phyloP scores from a whole-genome alignment of 2,797 vertebrate species.

The Pseudopleuronectes americanus region DNA sequence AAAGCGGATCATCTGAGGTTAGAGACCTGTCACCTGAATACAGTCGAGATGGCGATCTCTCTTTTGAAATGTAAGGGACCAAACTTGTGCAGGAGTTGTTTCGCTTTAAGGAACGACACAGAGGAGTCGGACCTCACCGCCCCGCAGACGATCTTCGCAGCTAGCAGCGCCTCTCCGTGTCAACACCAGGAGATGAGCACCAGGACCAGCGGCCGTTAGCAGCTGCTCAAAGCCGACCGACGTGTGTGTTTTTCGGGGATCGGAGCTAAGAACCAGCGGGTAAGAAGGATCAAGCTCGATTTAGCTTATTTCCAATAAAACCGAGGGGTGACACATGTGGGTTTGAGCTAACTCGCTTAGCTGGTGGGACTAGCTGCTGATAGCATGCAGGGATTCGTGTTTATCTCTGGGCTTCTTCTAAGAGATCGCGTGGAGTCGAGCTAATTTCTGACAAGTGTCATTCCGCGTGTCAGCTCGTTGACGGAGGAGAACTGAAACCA shows the following conservation, averaged over 20 bases:
- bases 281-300: not conserved
- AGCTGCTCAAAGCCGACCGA: constrained; percentile 10
- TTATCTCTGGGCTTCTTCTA: constrained; percentile 6
- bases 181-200: constrained; percentile 49
- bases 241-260: not conserved
- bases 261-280: not conserved
- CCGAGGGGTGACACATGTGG: not conserved
- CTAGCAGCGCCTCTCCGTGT: constrained; percentile 28
- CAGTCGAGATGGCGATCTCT: too few relatives aligned
- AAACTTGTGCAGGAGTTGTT: too few relatives aligned
- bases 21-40: too few relatives aligned
- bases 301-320: not conserved
- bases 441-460: too few relatives aligned
- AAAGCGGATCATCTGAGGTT: too few relatives aligned
- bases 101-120: too few relatives aligned
- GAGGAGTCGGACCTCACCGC: fast-evolving
- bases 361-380: constrained; percentile 29
- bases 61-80: too few relatives aligned
- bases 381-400: constrained; percentile 29
- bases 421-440: not conserved
- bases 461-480: not conserved
- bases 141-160: constrained; percentile 43
- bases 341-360: constrained; percentile 30
- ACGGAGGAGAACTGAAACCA: not conserved
- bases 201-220: constrained; percentile 12